phyloP scores from a whole-genome alignment of 2,797 vertebrate species.

The Galago senegalensis region DNA sequence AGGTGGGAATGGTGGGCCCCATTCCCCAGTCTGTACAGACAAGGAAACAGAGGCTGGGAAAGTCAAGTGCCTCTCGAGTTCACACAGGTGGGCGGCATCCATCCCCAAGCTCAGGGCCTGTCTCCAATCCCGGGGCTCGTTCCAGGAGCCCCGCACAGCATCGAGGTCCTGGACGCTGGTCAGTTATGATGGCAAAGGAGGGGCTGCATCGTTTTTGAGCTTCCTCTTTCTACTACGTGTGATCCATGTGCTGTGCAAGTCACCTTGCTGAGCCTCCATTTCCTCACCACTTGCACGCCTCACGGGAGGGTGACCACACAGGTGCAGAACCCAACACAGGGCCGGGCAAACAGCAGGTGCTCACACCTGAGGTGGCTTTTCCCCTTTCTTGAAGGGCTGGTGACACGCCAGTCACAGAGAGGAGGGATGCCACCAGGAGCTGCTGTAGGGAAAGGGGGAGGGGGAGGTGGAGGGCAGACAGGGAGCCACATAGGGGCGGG shows the following conservation, averaged over 20 bases:
- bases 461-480: neutral
- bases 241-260: fast-evolving
- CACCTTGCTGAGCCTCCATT: neutral
- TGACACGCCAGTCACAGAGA: too few species aligned
- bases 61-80: neutral
- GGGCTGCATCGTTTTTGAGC: fast-evolving
- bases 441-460: neutral
- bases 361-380: fast-evolving
- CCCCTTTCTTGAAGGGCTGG: neutral
- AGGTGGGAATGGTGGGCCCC: fast-evolving
- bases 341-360: neutral
- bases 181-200: fast-evolving
- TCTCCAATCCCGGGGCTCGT: neutral
- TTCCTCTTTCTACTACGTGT: neutral
- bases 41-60: neutral
- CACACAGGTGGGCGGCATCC: fast-evolving
- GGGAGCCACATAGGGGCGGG: fast-evolving
- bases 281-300: neutral
- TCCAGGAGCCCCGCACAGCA: neutral
- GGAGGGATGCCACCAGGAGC: fast-evolving
- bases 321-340: fast-evolving
- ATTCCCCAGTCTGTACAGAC: neutral
- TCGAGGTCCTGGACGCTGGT: fast-evolving
- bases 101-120: neutral
- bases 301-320: fast-evolving